Base-by-base conservation (phyloP, 92 coral and sea anemone species). In the Porites cylindrica region DNA sequence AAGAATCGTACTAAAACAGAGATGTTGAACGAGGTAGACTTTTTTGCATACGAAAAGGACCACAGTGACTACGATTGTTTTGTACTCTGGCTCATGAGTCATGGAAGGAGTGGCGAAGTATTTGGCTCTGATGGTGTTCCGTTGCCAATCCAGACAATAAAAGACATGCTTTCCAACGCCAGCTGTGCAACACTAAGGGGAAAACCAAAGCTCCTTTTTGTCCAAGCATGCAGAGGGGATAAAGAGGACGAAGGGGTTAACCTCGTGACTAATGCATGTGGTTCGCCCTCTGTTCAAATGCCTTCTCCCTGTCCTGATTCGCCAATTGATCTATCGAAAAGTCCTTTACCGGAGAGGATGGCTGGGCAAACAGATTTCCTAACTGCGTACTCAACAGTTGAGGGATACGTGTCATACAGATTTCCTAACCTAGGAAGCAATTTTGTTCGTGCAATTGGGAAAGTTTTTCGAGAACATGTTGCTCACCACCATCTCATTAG, bases 151-250 rank as follows among this genome's bases (percentile, higher is more conserved):
- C 63, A 74, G 14, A 21, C 62, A 52, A 24, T 79, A 59, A 54
- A 76, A 17, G 70, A 75, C 61, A 83, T 53, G 70, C 80, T 93
- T 51, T 75, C 81, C 65, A 90, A 80, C 61, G 75, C 23, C 14
- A 43, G 51, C 2, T 92, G 98, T 82, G 43, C 11, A 17, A 24
- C 90, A 4, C 87, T 95, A 11, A 83, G 82, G 47, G 87, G 89
- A 5, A 95, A 95, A 56, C 98, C 98, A 1, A 95, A 95, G 65
- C 74, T 93, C 14, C 66, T 93, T 29, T 92, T 95, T 23, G 81
- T 95, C 19, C 96, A 95, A 72, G 95, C 96, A 14, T 95, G 98
- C 77, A 76, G 98, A 50, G 96, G 96, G 52, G 52, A 59, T 4
- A 2, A 18, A 4, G 12, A 62, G 43, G 94, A 95, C 58, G 60